These are phyloP conservation scores for Columba janthina DNA, from an alignment of 2,113 vertebrate genomes.

Conservation along the genomic window DNA sequence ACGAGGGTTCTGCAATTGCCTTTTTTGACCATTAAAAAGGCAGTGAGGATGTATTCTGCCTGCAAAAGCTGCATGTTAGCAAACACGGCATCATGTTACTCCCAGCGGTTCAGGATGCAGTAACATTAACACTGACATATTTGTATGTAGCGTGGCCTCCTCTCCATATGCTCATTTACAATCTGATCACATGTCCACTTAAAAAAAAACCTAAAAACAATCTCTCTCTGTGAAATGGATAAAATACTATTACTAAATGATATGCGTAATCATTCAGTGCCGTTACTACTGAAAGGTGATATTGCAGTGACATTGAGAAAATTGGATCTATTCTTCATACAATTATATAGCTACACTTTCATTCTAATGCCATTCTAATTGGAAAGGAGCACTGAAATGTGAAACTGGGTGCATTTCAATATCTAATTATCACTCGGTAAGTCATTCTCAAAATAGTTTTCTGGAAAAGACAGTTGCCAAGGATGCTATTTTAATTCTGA, in stretches of 20 bases:
- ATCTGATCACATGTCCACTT: constrained; percentile 69
- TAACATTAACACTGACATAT: constrained; percentile 36
- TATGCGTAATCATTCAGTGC: constrained; percentile 81
- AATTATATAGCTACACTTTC: constrained; percentile 79
- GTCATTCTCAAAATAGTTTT: constrained; percentile 76
- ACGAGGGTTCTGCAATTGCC: background rate
- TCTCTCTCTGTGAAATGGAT: constrained; percentile 67
- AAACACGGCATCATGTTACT: background rate
- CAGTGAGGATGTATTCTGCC: background rate
- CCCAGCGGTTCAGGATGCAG: constrained; percentile 33
- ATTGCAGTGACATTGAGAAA: constrained; percentile 85
- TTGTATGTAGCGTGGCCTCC: constrained; percentile 26
- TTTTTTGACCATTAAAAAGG: constrained; percentile 6
- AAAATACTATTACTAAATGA: constrained; percentile 83
- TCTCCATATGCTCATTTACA: constrained; percentile 68
- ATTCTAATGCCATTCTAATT: constrained; percentile 84
- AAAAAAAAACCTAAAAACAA: constrained; percentile 45
- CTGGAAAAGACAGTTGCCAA: constrained; percentile 70
- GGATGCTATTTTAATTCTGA: constrained; percentile 58
- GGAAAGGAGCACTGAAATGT: constrained; percentile 80
- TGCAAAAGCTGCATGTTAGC: constrained; percentile 7
- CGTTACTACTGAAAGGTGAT: constrained; percentile 80
- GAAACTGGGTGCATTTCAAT: constrained; percentile 73
- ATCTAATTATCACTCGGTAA: constrained; percentile 79
- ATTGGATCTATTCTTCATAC: constrained; percentile 86